phyloP scores from a whole-genome alignment of 2,113 vertebrate species.

The Pseudopodoces humilis region DNA sequence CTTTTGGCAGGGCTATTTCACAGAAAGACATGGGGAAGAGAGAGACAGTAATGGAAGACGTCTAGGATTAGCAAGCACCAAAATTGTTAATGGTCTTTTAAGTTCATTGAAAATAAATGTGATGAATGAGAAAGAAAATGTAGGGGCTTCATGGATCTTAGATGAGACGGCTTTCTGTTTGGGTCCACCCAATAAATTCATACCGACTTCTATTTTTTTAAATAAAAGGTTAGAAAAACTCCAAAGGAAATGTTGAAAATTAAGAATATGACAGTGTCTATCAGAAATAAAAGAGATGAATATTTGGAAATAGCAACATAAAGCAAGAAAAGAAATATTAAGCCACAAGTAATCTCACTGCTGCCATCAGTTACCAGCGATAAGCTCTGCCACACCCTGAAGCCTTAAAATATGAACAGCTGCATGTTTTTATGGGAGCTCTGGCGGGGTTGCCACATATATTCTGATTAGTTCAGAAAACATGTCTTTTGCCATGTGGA shows the following conservation, averaged over 20 bases:
- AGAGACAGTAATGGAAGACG: background rate
- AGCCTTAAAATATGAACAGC: background rate
- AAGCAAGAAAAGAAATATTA: background rate
- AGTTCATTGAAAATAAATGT: background rate
- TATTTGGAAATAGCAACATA: background rate
- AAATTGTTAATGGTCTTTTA: background rate
- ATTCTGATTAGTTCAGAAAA: background rate
- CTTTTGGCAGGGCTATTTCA: background rate
- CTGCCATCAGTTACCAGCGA: background rate
- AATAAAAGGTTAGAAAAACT: background rate
- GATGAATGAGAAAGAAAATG: background rate
- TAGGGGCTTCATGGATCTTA: background rate
- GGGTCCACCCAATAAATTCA: background rate
- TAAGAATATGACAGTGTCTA: background rate
- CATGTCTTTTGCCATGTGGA: fast-evolving
- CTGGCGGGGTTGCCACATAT: background rate
- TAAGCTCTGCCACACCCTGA: background rate
- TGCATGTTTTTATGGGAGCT: background rate
- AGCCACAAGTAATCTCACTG: background rate
- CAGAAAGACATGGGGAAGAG: background rate
- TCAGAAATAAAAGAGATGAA: background rate
- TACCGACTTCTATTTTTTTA: background rate
- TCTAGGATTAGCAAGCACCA: background rate
- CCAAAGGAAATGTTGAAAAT: background rate
- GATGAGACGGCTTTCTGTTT: background rate